Conservation (phyloP, 2,797 vertebrate genomes). For the Myotis findleyi region DNA sequence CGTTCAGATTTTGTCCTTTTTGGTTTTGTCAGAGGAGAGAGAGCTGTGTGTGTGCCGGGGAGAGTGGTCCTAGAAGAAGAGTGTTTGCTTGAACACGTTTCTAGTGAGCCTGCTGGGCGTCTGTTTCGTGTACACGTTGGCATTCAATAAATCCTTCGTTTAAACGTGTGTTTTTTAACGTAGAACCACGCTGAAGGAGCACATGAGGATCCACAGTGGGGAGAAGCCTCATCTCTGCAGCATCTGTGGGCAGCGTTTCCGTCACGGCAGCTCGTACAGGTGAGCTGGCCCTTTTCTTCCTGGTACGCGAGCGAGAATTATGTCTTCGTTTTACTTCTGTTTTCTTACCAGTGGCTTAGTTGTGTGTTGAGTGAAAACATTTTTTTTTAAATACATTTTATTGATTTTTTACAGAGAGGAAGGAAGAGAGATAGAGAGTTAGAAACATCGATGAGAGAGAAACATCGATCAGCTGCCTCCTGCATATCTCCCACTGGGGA, state of each 20-base stretch:
- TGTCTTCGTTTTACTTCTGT: not conserved
- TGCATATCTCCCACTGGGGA: too few species aligned
- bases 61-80: not conserved
- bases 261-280: constrained; percentile 99
- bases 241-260: constrained; percentile 98
- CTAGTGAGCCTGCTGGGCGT: not conserved
- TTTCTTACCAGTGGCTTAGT: not conserved
- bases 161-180: constrained; percentile 31
- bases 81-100: not conserved
- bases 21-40: not conserved
- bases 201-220: constrained; percentile 98
- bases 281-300: constrained; percentile 72
- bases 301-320: not conserved
- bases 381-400: not conserved
- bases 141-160: not conserved
- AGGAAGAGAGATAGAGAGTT: too few species aligned
- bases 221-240: constrained; percentile 99
- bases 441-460: too few species aligned
- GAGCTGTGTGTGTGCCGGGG: not conserved
- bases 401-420: too few species aligned
- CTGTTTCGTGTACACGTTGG: not conserved
- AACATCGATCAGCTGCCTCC: too few species aligned
- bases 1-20: not conserved
- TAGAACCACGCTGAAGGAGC: constrained; percentile 97
- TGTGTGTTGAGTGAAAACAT: not conserved